Conservation (phyloP, 2,888 invertebrate species). For the Congeria kusceri region DNA sequence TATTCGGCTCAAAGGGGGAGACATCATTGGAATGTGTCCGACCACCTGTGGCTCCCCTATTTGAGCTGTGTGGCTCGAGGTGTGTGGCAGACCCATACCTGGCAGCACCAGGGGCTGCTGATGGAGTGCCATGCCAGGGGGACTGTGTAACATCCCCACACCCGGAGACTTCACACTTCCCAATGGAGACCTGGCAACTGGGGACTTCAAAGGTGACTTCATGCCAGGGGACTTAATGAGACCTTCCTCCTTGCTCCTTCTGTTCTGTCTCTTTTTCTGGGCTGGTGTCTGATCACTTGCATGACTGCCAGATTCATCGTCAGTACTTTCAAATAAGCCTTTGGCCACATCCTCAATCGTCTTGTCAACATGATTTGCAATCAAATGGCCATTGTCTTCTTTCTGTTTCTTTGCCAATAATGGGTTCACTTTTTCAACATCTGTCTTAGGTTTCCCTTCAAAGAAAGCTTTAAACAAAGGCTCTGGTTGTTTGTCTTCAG, state of each 20-base stretch:
- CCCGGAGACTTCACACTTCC: constrained; percentile 35
- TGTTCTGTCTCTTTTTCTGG: constrained; percentile 44
- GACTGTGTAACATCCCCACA: constrained; percentile 47
- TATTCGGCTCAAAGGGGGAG: constrained; percentile 22
- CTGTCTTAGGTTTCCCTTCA: constrained; percentile 53
- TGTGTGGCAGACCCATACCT: constrained; percentile 46
- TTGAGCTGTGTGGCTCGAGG: constrained; percentile 19
- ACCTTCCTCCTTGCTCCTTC: constrained; percentile 39
- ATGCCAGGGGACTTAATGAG: constrained; percentile 39
- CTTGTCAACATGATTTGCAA: constrained; percentile 90
- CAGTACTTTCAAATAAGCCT: constrained; percentile 86
- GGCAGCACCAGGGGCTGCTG: constrained; percentile 48
- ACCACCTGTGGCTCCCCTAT: constrained; percentile 54
- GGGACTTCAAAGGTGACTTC: constrained; percentile 48
- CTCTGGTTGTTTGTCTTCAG: constrained; percentile 63
- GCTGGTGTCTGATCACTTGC: constrained; percentile 20
- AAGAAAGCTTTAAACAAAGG: constrained; percentile 66
- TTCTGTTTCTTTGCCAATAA: constrained; percentile 51
- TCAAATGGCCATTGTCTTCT: constrained; percentile 48
- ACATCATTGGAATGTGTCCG: constrained; percentile 46
- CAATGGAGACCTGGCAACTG: constrained; percentile 44
- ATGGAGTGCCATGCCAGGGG: constrained; percentile 30
- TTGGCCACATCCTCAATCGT: constrained; percentile 95
- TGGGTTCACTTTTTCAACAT: constrained; percentile 36
- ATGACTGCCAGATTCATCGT: constrained; percentile 44